These are phyloP conservation scores for Dendropsophus ebraccatus DNA, from an alignment of 2,113 vertebrate genomes.

Conservation along the genomic window DNA sequence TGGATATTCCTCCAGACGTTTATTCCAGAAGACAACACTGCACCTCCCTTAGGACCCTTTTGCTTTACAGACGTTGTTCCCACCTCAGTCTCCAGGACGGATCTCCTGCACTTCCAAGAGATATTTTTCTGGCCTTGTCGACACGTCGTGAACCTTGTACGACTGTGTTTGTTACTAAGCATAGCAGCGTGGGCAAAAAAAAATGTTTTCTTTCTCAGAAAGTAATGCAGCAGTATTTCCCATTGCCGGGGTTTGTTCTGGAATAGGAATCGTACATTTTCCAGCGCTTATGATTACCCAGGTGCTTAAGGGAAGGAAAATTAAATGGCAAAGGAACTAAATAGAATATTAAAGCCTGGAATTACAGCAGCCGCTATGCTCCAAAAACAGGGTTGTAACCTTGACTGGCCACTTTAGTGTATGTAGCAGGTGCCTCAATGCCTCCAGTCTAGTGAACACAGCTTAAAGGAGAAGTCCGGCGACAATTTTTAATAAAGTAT, in stretches of 20 bases:
- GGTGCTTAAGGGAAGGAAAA: slow-evolving; percentile 49
- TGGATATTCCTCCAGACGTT: slow-evolving; percentile 5
- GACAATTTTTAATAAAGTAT: too few relatives aligned
- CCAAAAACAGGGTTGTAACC: too few relatives aligned
- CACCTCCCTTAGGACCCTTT: not conserved
- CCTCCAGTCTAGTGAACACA: too few relatives aligned
- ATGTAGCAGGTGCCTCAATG: not conserved
- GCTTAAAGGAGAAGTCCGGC: too few relatives aligned
- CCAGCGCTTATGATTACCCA: slow-evolving; percentile 60
- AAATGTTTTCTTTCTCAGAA: slow-evolving; percentile 16
- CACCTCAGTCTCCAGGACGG: slow-evolving; percentile 13
- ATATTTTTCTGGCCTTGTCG: not conserved
- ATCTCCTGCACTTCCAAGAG: not conserved
- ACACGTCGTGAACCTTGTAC: not conserved
- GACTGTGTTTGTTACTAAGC: slow-evolving; percentile 28
- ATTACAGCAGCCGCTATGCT: not conserved
- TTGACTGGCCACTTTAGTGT: not conserved
- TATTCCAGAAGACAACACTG: slow-evolving; percentile 5
- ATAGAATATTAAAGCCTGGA: not conserved
- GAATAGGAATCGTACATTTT: slow-evolving; percentile 5
- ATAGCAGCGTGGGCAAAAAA: not conserved
- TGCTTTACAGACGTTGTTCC: not conserved
- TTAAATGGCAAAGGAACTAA: slow-evolving; percentile 43
- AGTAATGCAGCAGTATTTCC: not conserved
- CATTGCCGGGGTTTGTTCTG: not conserved